Conservation (phyloP, 2,797 vertebrate genomes). For the Myotis planiceps region DNA sequence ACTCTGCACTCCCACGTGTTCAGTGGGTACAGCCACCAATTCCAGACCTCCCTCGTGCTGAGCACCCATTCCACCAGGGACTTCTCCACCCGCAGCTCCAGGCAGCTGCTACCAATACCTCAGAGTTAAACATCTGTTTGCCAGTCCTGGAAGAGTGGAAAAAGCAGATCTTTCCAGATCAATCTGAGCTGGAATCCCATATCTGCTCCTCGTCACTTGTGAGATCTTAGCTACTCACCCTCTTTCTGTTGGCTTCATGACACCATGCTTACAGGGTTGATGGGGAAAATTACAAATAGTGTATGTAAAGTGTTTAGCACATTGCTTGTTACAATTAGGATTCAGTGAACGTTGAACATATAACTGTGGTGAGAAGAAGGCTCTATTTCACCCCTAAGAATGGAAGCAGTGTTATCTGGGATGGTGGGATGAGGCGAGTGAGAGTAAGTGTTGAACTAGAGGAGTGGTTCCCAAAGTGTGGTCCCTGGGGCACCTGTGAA, state of each 20-base stretch:
- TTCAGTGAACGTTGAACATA: background rate
- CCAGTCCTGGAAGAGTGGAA: background rate
- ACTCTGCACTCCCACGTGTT: background rate
- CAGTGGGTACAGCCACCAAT: fast-evolving
- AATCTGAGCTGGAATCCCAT: background rate
- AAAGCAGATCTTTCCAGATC: background rate
- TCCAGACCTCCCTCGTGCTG: background rate
- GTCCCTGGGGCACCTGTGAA: background rate
- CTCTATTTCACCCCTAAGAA: background rate
- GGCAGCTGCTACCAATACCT: background rate
- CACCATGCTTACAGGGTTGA: background rate
- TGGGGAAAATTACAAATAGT: background rate
- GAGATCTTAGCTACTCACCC: background rate
- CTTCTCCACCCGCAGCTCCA: background rate
- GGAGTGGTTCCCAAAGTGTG: background rate
- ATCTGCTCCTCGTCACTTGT: background rate
- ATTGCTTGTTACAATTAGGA: background rate
- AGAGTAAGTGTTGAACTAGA: background rate
- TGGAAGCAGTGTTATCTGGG: background rate
- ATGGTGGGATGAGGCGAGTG: background rate
- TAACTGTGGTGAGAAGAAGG: background rate
- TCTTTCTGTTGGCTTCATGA: background rate
- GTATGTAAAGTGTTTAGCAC: background rate
- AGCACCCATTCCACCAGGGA: background rate
- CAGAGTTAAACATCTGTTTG: background rate